phyloP scores from a whole-genome alignment of 1,140 invertebrate genomes.

The Acromyrmex charruanus region DNA sequence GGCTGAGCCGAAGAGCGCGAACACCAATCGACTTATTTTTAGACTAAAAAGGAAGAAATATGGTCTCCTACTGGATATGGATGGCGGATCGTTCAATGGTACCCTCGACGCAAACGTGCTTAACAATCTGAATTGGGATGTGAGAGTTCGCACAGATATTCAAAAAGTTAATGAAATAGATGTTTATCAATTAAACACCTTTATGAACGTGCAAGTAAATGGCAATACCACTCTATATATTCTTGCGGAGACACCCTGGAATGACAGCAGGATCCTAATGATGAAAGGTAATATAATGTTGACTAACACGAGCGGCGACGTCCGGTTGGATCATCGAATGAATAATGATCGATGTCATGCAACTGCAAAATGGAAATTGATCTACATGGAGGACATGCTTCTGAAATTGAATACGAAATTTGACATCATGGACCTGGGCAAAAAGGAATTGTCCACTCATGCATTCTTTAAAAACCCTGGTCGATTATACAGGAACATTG shows the following conservation, averaged over 20 bases:
- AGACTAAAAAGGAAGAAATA: slow-evolving; percentile 73
- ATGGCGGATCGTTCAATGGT: slow-evolving; percentile 67
- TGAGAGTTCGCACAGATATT: slow-evolving; percentile 36
- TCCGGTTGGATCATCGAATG: slow-evolving; percentile 74
- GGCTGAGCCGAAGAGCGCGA: slow-evolving; percentile 61
- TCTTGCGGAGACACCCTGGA: slow-evolving; percentile 75
- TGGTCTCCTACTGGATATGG: slow-evolving; percentile 59
- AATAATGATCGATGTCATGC: slow-evolving; percentile 74
- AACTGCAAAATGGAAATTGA: slow-evolving; percentile 76
- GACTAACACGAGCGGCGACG: slow-evolving; percentile 71
- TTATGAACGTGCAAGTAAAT: slow-evolving; percentile 80
- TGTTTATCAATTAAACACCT: slow-evolving; percentile 74
- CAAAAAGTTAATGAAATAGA: slow-evolving; percentile 20
- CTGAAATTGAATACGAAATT: slow-evolving; percentile 68
- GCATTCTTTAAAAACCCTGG: slow-evolving; percentile 87
- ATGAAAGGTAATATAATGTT: slow-evolving; percentile 79
- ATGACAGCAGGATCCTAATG: slow-evolving; percentile 74
- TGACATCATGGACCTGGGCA: slow-evolving; percentile 76
- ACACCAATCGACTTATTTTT: slow-evolving; percentile 56
- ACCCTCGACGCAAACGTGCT: slow-evolving; percentile 71
- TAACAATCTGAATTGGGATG: slow-evolving; percentile 82
- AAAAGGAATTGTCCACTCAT: slow-evolving; percentile 84
- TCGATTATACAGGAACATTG: slow-evolving; percentile 84
- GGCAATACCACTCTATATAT: slow-evolving; percentile 80
- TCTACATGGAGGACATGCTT: slow-evolving; percentile 79